phyloP scores from a whole-genome alignment of 2,888 invertebrate genomes.

The Chrysotoxum bicinctum region DNA sequence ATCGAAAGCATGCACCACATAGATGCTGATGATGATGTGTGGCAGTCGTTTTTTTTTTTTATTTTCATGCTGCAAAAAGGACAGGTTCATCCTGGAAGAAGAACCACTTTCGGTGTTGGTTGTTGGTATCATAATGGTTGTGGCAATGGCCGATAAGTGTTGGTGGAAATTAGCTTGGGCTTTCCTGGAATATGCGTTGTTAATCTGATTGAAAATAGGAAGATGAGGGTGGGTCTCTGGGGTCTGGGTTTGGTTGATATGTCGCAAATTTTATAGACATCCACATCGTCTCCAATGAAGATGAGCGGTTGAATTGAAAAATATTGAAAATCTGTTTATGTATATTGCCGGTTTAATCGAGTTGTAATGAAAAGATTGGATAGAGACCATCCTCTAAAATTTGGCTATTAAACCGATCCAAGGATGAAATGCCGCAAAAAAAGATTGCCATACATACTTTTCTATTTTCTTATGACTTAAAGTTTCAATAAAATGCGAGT shows the following conservation, averaged over 20 bases:
- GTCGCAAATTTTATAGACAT: slow-evolving; percentile 48
- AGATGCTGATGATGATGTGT: slow-evolving; percentile 45
- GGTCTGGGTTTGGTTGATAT: neutral
- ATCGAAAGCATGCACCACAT: slow-evolving; percentile 64
- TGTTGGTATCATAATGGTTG: slow-evolving; percentile 44
- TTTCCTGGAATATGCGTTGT: slow-evolving; percentile 34
- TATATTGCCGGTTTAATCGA: slow-evolving; percentile 21
- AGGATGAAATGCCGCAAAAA: neutral
- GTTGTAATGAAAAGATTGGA: slow-evolving; percentile 36
- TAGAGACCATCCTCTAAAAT: neutral
- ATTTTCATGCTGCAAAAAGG: slow-evolving; percentile 9
- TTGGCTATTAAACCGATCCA: slow-evolving; percentile 26
- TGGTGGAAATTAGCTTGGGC: slow-evolving; percentile 43
- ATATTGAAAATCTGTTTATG: neutral
- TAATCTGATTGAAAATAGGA: slow-evolving; percentile 36
- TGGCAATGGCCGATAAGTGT: slow-evolving; percentile 61
- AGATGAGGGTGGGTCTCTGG: slow-evolving; percentile 54
- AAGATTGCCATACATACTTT: slow-evolving; percentile 26
- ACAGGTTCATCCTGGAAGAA: slow-evolving; percentile 52
- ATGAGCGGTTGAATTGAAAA: neutral
- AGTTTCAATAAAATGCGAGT: too few species aligned
- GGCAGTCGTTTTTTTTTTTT: slow-evolving; percentile 4
- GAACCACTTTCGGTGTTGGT: slow-evolving; percentile 22
- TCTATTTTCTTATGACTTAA: neutral
- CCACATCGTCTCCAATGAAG: neutral